A percentile compares a stretch with the other conserved stretches of the same genome.
These are phyloP conservation scores for Salvelinus sp. DNA, from an alignment of 2,113 vertebrate species.

Conservation along the genomic window DNA sequence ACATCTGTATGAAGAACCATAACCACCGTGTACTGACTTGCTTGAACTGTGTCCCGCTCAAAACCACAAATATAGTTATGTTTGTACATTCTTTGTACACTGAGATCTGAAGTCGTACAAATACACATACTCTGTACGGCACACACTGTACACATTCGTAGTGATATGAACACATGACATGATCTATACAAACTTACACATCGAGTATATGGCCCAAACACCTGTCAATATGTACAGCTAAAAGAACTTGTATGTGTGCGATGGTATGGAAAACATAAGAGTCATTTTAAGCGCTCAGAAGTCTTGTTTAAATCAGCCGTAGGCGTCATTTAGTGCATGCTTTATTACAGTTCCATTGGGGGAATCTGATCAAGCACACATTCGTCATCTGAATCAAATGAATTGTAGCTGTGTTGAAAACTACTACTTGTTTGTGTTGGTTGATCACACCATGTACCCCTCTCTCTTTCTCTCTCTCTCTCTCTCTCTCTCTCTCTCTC, in stretches of 20 bases:
- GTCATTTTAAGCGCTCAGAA: too few species aligned
- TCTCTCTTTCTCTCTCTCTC: too few species aligned
- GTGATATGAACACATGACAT: background rate
- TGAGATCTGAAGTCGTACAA: background rate
- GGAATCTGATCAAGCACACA: background rate
- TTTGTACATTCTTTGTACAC: background rate
- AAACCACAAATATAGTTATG: background rate
- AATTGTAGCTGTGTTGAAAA: slow-evolving; percentile 18
- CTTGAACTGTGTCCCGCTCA: background rate
- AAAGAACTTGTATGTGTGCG: too few species aligned
- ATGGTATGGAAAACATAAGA: too few species aligned
- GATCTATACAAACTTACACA: too few species aligned
- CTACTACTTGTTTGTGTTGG: slow-evolving; percentile 36
- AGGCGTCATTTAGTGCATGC: background rate
- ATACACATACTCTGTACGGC: background rate
- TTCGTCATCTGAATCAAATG: background rate
- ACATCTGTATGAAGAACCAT: background rate
- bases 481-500: slow-evolving; percentile 9
- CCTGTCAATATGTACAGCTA: too few species aligned
- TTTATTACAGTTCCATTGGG: background rate
- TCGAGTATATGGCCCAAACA: too few species aligned
- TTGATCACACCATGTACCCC: slow-evolving; percentile 27
- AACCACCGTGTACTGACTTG: background rate
- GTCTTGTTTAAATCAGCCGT: too few species aligned
- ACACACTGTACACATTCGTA: background rate